Evolutionary conservation across 2,113 vertebrate genomes (phyloP).

Genomic region (Brachypodius melanocephalos): DNA sequence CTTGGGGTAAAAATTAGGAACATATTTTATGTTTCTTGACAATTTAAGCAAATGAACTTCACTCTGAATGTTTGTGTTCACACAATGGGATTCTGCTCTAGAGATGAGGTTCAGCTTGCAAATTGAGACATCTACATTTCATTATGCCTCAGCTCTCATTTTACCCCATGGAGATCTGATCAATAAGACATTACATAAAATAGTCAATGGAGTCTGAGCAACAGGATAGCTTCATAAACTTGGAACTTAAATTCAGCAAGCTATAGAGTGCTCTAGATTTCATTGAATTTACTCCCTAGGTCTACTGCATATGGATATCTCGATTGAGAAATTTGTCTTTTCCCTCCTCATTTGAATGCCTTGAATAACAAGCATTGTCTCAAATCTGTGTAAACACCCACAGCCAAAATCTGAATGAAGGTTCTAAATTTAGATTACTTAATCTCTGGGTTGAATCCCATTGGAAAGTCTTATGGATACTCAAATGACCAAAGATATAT

Average conservation of each 20-base stretch:
- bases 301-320: not conserved
- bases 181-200: not conserved
- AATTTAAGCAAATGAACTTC: not conserved
- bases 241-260: not conserved
- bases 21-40: not conserved
- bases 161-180: not conserved
- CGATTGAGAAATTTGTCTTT: not conserved
- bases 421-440: not conserved
- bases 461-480: not conserved
- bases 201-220: not conserved
- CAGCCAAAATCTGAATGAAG: not conserved
- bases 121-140: not conserved
- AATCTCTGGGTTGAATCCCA: not conserved
- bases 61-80: not conserved
- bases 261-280: not conserved
- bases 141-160: not conserved
- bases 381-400: not conserved
- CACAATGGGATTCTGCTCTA: not conserved
- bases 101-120: not conserved
- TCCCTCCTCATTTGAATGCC: not conserved
- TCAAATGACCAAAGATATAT: not conserved
- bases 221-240: not conserved
- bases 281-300: not conserved
- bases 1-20: not conserved
- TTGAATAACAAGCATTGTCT: accelerated